Percentiles rank a stretch among this genome's conserved stretches.
Evolutionary conservation across 2,888 invertebrate species (phyloP).

Genomic region (Perizoma affinitatum): DNA sequence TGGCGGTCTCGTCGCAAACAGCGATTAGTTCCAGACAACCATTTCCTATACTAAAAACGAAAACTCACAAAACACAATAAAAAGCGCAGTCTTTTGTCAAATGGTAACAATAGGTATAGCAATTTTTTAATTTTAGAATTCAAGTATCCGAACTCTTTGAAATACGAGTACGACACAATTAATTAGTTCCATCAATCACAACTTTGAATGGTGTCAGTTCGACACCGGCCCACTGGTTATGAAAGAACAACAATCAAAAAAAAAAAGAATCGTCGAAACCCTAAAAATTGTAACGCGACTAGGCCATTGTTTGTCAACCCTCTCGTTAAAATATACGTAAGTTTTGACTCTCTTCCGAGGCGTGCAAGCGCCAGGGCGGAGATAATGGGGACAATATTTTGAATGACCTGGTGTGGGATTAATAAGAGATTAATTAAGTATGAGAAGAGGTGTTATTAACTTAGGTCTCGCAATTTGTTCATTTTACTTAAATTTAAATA

Average conservation of each 20-base stretch:
- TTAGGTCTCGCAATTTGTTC: neutral
- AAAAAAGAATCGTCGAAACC: conserved; percentile 39
- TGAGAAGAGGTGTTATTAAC: conserved; percentile 17
- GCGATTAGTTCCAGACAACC: too few species aligned
- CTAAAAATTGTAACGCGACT: conserved; percentile 70
- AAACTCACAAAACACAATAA: conserved; percentile 40
- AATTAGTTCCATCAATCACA: conserved; percentile 83
- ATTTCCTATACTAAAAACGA: too few species aligned
- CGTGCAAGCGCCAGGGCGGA: conserved; percentile 64
- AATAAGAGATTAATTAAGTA: conserved; percentile 26
- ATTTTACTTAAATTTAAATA: too few species aligned
- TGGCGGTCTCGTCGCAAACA: too few species aligned
- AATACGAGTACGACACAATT: conserved; percentile 74
- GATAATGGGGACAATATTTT: conserved; percentile 70
- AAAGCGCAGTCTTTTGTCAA: conserved; percentile 58
- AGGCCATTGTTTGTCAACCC: conserved; percentile 74
- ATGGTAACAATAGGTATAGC: conserved; percentile 55
- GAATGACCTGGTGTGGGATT: conserved; percentile 56
- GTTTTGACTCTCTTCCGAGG: conserved; percentile 62
- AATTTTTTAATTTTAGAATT: conserved; percentile 64
- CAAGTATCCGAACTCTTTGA: conserved; percentile 66
- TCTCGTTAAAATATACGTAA: conserved; percentile 47
- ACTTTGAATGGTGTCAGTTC: conserved; percentile 68
- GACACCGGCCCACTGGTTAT: conserved; percentile 70
- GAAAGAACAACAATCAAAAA: conserved; percentile 62